Conservation (phyloP, 2,888 invertebrate genomes). For the Hedychridium roseum region DNA sequence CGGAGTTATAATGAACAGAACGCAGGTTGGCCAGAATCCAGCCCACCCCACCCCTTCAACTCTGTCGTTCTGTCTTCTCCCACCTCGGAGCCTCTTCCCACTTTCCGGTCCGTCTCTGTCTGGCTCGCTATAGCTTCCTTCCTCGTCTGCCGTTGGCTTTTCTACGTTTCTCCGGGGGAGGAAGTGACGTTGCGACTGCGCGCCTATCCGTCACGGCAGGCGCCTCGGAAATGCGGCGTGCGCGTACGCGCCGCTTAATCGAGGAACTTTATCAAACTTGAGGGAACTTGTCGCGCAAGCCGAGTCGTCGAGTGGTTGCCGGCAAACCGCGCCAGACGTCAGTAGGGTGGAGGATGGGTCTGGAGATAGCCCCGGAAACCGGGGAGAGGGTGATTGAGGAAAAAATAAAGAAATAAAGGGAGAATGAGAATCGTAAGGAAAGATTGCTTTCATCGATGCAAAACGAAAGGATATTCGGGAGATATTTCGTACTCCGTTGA, state of each 20-base stretch:
- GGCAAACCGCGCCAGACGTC: too few species aligned
- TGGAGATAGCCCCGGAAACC: background rate
- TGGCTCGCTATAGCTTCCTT: too few species aligned
- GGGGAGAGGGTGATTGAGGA: constrained; percentile 4
- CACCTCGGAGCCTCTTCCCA: background rate
- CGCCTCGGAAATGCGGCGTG: background rate
- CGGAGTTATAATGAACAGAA: constrained; percentile 56
- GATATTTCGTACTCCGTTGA: too few species aligned
- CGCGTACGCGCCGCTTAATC: constrained; percentile 32
- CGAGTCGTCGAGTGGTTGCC: constrained; percentile 12
- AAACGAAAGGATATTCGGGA: too few species aligned
- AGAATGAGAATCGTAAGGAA: too few species aligned
- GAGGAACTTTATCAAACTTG: constrained; percentile 41
- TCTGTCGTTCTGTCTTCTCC: background rate
- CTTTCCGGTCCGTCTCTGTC: constrained; percentile 3
- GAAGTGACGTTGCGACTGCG: too few species aligned
- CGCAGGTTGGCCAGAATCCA: too few species aligned
- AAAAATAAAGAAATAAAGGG: background rate
- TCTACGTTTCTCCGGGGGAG: too few species aligned
- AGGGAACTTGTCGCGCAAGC: constrained; percentile 20
- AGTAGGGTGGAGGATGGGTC: too few species aligned
- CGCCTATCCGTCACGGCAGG: too few species aligned
- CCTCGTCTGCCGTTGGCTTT: too few species aligned
- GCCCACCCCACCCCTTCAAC: background rate
- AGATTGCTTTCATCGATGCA: too few species aligned